Conservation (phyloP, 2,113 vertebrate genomes). For the Phoenicopterus ruber region DNA sequence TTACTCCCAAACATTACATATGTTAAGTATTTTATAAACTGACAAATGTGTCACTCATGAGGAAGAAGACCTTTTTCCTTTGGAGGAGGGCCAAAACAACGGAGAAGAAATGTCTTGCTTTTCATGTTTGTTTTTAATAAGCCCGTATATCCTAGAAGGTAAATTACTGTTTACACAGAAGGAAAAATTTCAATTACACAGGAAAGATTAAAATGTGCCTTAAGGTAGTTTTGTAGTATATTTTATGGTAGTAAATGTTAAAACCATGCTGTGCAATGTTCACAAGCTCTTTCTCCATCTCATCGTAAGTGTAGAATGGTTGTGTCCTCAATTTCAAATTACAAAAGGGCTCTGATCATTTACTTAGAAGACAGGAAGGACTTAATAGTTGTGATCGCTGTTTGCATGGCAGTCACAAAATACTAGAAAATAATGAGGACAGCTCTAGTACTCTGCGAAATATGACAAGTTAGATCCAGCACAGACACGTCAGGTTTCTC, state of each 20-base stretch:
- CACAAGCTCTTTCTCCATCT: neutral
- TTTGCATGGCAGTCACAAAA: neutral
- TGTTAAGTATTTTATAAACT: neutral
- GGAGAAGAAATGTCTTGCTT: slow-evolving; percentile 4
- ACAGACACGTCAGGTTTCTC: neutral
- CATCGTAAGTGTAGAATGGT: neutral
- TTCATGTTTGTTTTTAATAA: slow-evolving; percentile 30
- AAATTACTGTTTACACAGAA: slow-evolving; percentile 45
- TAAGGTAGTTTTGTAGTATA: neutral
- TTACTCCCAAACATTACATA: neutral
- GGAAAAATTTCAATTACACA: slow-evolving; percentile 15
- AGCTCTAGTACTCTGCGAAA: neutral
- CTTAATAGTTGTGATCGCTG: neutral
- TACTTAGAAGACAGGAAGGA: neutral
- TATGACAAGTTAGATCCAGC: neutral
- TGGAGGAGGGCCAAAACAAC: neutral
- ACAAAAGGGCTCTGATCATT: neutral
- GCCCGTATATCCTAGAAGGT: neutral
- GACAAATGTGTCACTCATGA: neutral
- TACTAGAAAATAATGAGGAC: neutral
- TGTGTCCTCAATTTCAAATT: neutral
- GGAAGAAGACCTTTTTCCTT: neutral
- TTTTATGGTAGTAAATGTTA: slow-evolving; percentile 7
- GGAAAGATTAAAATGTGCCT: slow-evolving; percentile 48
- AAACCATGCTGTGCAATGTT: neutral